phyloP scores from a whole-genome alignment of 2,797 vertebrate genomes.

The Lacerta viridis region DNA sequence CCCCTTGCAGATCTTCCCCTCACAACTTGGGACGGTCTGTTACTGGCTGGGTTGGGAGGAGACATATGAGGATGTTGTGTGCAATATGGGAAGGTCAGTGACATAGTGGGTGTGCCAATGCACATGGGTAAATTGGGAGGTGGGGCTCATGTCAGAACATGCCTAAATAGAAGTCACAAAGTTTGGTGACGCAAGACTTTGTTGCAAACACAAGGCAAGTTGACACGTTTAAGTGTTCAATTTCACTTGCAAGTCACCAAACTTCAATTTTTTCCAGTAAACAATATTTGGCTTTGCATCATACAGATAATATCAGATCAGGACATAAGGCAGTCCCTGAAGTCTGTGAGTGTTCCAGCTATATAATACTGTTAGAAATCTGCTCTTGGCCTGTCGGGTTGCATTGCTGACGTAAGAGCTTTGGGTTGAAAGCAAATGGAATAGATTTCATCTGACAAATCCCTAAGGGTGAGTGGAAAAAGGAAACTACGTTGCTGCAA shows the following conservation, averaged over 20 bases:
- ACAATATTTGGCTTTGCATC: constrained; percentile 7
- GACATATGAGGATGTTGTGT: too few relatives aligned
- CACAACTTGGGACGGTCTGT: too few relatives aligned
- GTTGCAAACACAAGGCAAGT: too few relatives aligned
- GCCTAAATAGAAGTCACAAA: not conserved
- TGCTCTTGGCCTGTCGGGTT: constrained; percentile 4
- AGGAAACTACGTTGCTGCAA: not conserved
- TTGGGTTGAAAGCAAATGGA: not conserved
- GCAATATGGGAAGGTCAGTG: too few relatives aligned
- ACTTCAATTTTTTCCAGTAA: not conserved
- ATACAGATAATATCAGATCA: not conserved
- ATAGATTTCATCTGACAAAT: constrained; percentile 35
- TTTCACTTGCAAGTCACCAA: not conserved
- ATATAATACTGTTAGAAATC: constrained; percentile 14
- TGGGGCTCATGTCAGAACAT: too few relatives aligned
- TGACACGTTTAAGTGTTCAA: not conserved
- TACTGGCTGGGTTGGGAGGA: too few relatives aligned
- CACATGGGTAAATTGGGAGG: too few relatives aligned
- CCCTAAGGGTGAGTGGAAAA: not conserved
- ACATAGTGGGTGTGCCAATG: too few relatives aligned
- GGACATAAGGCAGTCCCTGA: not conserved
- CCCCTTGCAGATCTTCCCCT: too few relatives aligned
- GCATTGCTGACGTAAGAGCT: not conserved
- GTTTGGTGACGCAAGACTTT: not conserved
- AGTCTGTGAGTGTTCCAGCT: constrained; percentile 1